phyloP scores from a whole-genome alignment of 2,113 vertebrate species.

The Hippolais icterina region DNA sequence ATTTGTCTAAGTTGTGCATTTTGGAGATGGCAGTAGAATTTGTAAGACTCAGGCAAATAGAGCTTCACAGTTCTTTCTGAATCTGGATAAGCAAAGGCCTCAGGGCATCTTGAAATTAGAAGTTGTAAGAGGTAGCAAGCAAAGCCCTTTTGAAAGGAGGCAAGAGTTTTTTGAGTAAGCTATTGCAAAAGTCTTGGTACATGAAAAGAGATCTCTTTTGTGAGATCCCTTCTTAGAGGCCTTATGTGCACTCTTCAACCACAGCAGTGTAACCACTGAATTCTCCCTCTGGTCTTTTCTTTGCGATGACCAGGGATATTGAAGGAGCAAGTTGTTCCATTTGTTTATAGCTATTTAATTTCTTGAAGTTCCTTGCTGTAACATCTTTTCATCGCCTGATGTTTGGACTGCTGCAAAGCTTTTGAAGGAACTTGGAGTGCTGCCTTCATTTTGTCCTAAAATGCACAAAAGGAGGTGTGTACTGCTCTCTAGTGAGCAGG shows the following conservation, averaged over 20 bases:
- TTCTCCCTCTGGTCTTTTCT: background rate
- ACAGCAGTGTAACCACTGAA: background rate
- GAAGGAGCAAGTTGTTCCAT: background rate
- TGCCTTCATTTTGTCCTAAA: background rate
- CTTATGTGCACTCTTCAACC: background rate
- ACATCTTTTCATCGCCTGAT: background rate
- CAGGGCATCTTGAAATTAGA: background rate
- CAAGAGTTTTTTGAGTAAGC: background rate
- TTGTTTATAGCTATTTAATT: background rate
- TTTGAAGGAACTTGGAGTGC: background rate
- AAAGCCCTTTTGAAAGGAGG: background rate
- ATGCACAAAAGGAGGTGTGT: background rate
- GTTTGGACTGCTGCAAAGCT: background rate
- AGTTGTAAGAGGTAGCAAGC: background rate
- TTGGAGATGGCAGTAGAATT: background rate
- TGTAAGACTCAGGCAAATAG: background rate
- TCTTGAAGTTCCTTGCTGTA: background rate
- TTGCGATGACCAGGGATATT: background rate
- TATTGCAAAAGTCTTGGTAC: background rate
- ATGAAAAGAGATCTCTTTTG: background rate
- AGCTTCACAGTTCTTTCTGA: background rate
- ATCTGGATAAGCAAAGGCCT: background rate
- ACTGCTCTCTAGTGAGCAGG: background rate
- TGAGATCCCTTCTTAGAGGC: background rate
- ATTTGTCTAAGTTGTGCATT: background rate